A percentile compares a stretch with the other conserved stretches of the same genome.
phyloP scores from a whole-genome alignment of 2,888 invertebrate genomes.

The Macrostomum cliftonense region DNA sequence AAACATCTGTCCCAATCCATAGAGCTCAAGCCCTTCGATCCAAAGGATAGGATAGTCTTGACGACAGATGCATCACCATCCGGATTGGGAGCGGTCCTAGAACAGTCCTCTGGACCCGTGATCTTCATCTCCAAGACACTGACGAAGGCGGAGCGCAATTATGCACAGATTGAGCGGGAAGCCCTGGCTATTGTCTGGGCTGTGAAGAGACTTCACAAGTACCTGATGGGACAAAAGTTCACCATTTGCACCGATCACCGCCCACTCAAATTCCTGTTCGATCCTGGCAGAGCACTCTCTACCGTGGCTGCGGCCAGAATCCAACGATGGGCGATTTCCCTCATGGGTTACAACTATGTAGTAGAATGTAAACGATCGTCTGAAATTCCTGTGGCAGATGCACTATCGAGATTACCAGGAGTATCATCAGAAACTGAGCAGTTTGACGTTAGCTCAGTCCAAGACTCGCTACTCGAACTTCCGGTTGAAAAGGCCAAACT shows the following conservation, averaged over 20 bases:
- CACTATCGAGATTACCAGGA: no score
- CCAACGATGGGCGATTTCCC: constrained; percentile 20
- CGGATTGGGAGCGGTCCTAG: no score
- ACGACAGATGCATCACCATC: no score
- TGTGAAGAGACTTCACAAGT: constrained; percentile 33
- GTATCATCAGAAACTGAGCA: no score
- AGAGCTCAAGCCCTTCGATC: no score
- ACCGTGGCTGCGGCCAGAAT: constrained; percentile 20
- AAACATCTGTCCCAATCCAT: background rate
- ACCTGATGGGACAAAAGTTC: constrained; percentile 34
- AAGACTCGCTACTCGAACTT: no score
- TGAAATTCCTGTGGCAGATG: no score
- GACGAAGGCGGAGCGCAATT: constrained; percentile 27
- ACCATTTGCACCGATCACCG: constrained; percentile 33
- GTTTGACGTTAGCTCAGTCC: no score
- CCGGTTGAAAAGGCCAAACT: no score
- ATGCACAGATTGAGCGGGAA: constrained; percentile 32
- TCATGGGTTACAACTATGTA: constrained; percentile 27
- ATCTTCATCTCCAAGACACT: constrained; percentile 35
- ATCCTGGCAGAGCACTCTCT: constrained; percentile 20
- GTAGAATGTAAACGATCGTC: constrained; percentile 14
- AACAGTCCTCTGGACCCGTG: constrained; percentile 26
- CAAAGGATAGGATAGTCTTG: no score
- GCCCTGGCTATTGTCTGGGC: constrained; percentile 32
- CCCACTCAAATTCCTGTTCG: constrained; percentile 32